Evolutionary conservation across 2,113 vertebrate species (phyloP).

Genomic region (Machaerirhynchus nigripectus): DNA sequence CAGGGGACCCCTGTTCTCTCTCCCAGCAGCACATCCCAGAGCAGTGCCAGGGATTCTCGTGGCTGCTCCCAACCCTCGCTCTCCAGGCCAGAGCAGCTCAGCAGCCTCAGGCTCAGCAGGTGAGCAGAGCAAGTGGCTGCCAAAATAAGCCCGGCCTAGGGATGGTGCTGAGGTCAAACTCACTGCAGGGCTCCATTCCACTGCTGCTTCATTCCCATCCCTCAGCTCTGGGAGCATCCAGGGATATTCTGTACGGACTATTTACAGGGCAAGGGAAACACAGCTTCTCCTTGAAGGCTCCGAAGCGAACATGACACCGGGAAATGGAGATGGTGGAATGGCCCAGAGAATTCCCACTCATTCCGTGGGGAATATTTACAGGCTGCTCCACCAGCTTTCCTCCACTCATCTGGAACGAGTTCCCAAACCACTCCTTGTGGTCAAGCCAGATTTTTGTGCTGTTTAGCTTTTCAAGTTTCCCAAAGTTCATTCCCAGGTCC

Average conservation of each 20-base stretch:
- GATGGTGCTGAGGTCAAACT: not conserved
- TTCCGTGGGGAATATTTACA: not conserved
- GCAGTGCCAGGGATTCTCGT: not conserved
- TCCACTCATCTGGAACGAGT: not conserved
- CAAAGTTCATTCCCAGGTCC: not conserved
- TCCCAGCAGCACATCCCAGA: not conserved
- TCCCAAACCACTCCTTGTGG: not conserved
- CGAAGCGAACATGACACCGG: accelerated
- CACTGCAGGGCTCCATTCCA: not conserved
- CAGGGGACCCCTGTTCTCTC: not conserved
- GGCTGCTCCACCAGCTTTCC: not conserved
- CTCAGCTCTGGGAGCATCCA: not conserved
- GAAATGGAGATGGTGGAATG: not conserved
- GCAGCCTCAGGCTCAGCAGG: not conserved
- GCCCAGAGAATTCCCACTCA: not conserved
- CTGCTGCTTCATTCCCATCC: not conserved
- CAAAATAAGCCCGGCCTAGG: not conserved
- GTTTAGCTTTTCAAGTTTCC: not conserved
- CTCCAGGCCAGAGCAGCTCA: not conserved
- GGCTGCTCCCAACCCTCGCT: not conserved
- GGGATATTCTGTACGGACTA: not conserved
- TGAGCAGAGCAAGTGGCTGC: not conserved
- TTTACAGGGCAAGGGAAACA: not conserved
- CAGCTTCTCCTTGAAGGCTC: not conserved
- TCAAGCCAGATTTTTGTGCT: not conserved